These are phyloP conservation scores for Hippocampus zosterae DNA, from an alignment of 2,113 vertebrate genomes.

Conservation along the genomic window DNA sequence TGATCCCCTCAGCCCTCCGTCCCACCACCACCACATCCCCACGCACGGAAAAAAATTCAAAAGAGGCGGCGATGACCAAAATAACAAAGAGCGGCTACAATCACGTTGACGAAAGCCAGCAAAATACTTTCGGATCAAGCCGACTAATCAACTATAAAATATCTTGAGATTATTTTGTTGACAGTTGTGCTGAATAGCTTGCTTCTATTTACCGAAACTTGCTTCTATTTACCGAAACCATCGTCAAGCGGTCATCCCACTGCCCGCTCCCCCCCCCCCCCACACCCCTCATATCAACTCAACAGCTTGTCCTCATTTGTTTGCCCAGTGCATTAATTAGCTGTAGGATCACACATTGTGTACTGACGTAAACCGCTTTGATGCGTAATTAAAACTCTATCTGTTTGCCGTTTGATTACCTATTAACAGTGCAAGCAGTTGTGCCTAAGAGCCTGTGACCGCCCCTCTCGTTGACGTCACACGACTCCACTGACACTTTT, in stretches of 20 bases:
- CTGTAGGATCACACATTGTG: conserved; percentile 71
- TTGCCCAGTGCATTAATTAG: conserved; percentile 63
- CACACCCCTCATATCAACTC: conserved; percentile 52
- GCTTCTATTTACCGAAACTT: not conserved
- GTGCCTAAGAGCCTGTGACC: conserved; percentile 65
- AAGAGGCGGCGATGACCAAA: too few relatives aligned
- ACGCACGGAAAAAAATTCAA: too few relatives aligned
- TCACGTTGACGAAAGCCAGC: not conserved
- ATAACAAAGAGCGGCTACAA: too few relatives aligned
- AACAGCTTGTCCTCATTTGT: conserved; percentile 60
- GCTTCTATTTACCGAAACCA: not conserved
- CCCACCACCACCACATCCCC: not conserved
- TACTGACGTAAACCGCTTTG: conserved; percentile 69
- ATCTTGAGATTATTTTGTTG: not conserved
- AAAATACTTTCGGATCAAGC: not conserved
- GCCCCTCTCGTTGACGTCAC: conserved; percentile 49
- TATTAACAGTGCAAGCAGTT: conserved; percentile 67
- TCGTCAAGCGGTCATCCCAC: not conserved
- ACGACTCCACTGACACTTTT: conserved; percentile 20
- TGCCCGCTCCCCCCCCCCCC: conserved; percentile 19
- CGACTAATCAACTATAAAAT: not conserved
- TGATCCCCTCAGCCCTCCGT: too few relatives aligned
- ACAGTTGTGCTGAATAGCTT: not conserved
- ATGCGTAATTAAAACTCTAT: conserved; percentile 72
- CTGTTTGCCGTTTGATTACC: conserved; percentile 66